Conservation (phyloP, 2,797 vertebrate genomes). For the Sebastes alutus region DNA sequence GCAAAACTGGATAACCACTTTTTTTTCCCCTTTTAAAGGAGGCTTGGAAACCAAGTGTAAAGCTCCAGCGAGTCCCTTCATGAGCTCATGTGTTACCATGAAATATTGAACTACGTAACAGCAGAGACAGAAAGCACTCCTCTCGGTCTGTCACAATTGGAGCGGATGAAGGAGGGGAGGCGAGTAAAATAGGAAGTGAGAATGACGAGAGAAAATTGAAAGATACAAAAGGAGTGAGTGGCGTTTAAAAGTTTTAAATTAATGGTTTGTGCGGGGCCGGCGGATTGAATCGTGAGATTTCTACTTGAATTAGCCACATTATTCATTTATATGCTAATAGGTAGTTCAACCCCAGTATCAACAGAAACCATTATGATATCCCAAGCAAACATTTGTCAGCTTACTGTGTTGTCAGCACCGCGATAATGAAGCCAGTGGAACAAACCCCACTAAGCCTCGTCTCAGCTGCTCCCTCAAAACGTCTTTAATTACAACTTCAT, state of each 20-base stretch:
- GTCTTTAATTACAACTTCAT: conserved; percentile 73
- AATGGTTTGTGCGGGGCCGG: conserved; percentile 26
- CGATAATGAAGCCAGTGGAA: conserved; percentile 70
- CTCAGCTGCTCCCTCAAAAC: conserved; percentile 60
- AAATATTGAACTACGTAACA: conserved; percentile 58
- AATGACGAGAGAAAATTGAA: conserved; percentile 19
- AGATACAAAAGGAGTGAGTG: conserved; percentile 21
- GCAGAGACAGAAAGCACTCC: conserved; percentile 38
- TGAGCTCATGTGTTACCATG: conserved; percentile 42
- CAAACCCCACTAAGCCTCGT: conserved; percentile 47
- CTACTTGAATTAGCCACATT: conserved; percentile 66
- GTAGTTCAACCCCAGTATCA: conserved; percentile 64
- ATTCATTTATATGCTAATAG: conserved; percentile 80
- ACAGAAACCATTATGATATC: conserved; percentile 73
- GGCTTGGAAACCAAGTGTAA: not conserved
- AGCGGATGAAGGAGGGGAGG: conserved; percentile 21
- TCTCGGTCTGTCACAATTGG: conserved; percentile 48
- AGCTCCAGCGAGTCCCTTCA: conserved; percentile 20
- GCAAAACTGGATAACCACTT: conserved; percentile 10
- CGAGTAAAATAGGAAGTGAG: conserved; percentile 1
- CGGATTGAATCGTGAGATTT: conserved; percentile 46
- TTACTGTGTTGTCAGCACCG: conserved; percentile 69
- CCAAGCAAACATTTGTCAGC: conserved; percentile 80
- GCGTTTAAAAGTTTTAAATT: conserved; percentile 60
- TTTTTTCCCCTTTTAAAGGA: conserved; percentile 13